Evolutionary conservation across 2,888 invertebrate species (phyloP).

Genomic region (Polyommatus iphigenia): DNA sequence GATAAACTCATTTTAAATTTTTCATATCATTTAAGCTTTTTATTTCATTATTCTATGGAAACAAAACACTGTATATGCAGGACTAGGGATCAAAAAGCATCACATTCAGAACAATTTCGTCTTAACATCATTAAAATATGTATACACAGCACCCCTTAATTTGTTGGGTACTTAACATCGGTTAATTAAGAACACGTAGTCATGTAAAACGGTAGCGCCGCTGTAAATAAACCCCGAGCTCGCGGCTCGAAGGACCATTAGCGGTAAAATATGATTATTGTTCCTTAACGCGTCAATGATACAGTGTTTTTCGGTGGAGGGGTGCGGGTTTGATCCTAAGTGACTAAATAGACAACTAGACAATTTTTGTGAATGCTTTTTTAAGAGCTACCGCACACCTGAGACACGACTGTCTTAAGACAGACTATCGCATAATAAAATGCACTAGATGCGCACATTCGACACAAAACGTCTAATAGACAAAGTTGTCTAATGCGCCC

Average conservation of each 20-base stretch:
- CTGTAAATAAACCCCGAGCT: conserved; percentile 6
- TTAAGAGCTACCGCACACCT: no score
- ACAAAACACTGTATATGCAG: no score
- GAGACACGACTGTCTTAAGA: no score
- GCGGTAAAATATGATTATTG: conserved; percentile 18
- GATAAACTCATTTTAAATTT: no score
- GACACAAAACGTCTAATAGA: no score
- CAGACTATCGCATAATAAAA: no score
- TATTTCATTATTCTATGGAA: no score
- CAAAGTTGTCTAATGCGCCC: no score
- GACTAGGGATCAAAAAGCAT: background rate
- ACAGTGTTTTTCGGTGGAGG: background rate
- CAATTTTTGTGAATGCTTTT: no score
- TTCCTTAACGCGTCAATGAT: background rate
- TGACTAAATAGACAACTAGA: background rate
- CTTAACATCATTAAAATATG: conserved; percentile 23
- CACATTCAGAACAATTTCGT: background rate
- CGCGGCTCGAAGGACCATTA: conserved; percentile 12
- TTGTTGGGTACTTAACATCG: conserved; percentile 20
- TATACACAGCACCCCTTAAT: background rate
- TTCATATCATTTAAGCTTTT: no score
- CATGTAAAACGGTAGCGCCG: conserved; percentile 3
- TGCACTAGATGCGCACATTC: no score
- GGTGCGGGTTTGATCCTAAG: background rate
- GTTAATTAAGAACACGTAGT: conserved; percentile 19